Evolutionary conservation across 2,888 invertebrate species (phyloP).

Genomic region (Amaurobius ferox): DNA sequence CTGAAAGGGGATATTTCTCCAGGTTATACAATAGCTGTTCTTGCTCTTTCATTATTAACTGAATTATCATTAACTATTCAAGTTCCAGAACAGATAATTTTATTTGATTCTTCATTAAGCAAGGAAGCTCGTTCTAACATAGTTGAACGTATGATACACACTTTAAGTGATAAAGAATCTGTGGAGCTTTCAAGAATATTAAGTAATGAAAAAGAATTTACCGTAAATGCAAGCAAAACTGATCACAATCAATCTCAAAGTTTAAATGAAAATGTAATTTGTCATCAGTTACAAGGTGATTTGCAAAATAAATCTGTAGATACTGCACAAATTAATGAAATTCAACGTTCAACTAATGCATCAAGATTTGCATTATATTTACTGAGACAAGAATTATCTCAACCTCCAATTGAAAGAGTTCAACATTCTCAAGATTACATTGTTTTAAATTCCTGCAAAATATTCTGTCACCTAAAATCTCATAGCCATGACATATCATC

Average conservation of each 20-base stretch:
- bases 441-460: conserved; percentile 62
- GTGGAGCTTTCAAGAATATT: conserved; percentile 39
- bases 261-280: background rate
- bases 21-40: conserved; percentile 54
- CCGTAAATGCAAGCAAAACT: background rate
- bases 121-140: conserved; percentile 30
- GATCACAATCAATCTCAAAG: background rate
- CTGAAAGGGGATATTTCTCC: conserved; percentile 42
- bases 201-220: background rate
- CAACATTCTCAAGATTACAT: conserved; percentile 72
- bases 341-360: conserved; percentile 35
- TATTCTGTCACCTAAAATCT: conserved; percentile 44
- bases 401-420: conserved; percentile 34
- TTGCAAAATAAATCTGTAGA: background rate
- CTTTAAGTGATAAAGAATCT: conserved; percentile 49
- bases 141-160: conserved; percentile 47
- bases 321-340: background rate
- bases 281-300: background rate
- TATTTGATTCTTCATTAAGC: conserved; percentile 53
- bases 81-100: conserved; percentile 61
- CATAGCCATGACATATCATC: background rate
- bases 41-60: conserved; percentile 26
- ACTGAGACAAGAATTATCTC: conserved; percentile 57
- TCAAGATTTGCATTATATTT: conserved; percentile 70
- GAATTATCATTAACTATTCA: conserved; percentile 27